These are phyloP conservation scores for Agrotis clavis DNA, from an alignment of 2,888 invertebrate species.

Conservation along the genomic window DNA sequence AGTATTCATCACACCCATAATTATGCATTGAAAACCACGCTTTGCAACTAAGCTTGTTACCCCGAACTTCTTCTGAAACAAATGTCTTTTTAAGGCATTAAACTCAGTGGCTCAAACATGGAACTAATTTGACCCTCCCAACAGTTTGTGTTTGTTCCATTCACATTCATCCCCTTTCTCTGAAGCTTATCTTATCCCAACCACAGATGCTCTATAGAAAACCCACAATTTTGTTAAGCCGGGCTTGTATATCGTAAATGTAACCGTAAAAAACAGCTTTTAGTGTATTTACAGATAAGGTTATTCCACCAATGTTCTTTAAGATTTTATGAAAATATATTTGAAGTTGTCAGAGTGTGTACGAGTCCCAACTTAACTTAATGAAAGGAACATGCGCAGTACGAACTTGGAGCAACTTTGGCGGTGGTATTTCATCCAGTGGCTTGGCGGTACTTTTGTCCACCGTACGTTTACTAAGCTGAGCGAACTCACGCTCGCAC, in stretches of 20 bases:
- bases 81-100: conserved; percentile 23
- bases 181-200: conserved; percentile 41
- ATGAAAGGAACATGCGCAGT: conserved; percentile 72
- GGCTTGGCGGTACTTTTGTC: conserved; percentile 74
- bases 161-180: conserved; percentile 45
- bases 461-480: conserved; percentile 72
- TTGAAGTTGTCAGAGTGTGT: conserved; percentile 57
- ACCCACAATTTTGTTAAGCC: conserved; percentile 38
- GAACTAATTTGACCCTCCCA: conserved; percentile 51
- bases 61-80: conserved; percentile 12
- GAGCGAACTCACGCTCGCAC: conserved; percentile 72
- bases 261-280: conserved; percentile 54
- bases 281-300: conserved; percentile 18
- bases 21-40: neutral
- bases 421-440: conserved; percentile 73
- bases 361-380: conserved; percentile 62
- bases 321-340: conserved; percentile 7
- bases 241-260: conserved; percentile 33
- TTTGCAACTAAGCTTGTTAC: conserved; percentile 17
- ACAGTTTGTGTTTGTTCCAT: conserved; percentile 45
- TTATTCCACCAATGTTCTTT: neutral
- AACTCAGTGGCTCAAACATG: conserved; percentile 52
- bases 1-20: neutral
- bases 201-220: conserved; percentile 47
- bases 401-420: conserved; percentile 57